These are phyloP conservation scores for Lagopus muta DNA, from an alignment of 2,113 vertebrate genomes.

Conservation along the genomic window DNA sequence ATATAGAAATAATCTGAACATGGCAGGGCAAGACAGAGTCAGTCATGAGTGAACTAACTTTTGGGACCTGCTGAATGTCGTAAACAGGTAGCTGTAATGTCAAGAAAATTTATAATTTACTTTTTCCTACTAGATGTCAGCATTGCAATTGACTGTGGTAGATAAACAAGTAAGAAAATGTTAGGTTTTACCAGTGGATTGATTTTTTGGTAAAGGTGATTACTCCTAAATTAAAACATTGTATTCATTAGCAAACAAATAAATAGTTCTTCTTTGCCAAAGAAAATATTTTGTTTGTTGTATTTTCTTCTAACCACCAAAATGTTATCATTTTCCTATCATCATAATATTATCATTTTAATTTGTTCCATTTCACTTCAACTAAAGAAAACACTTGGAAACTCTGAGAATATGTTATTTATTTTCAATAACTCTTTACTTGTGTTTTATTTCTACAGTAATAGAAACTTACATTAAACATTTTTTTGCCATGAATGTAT, in stretches of 20 bases:
- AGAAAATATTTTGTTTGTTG: not conserved
- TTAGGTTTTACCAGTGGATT: not conserved
- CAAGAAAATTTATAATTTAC: not conserved
- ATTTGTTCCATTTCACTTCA: not conserved
- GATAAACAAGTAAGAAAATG: not conserved
- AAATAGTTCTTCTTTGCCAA: not conserved
- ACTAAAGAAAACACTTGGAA: not conserved
- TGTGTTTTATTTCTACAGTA: not conserved
- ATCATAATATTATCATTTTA: not conserved
- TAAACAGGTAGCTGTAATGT: not conserved
- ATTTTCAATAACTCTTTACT: not conserved
- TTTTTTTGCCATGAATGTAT: not conserved
- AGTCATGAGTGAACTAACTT: not conserved
- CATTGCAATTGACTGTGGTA: not conserved
- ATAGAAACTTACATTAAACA: not conserved
- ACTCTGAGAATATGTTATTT: not conserved
- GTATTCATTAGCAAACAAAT: not conserved
- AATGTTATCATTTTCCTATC: not conserved
- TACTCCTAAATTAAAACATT: not conserved
- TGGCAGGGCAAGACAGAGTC: not conserved
- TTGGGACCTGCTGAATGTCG: not conserved
- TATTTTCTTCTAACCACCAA: not conserved
- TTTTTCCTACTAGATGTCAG: not conserved
- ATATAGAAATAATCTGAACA: not conserved
- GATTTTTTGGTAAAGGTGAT: not conserved